Evolutionary conservation across 1,140 invertebrate genomes (phyloP), one percentile per base, ranked within the genome.

Genomic region (Dendrolimus kikuchii): DNA sequence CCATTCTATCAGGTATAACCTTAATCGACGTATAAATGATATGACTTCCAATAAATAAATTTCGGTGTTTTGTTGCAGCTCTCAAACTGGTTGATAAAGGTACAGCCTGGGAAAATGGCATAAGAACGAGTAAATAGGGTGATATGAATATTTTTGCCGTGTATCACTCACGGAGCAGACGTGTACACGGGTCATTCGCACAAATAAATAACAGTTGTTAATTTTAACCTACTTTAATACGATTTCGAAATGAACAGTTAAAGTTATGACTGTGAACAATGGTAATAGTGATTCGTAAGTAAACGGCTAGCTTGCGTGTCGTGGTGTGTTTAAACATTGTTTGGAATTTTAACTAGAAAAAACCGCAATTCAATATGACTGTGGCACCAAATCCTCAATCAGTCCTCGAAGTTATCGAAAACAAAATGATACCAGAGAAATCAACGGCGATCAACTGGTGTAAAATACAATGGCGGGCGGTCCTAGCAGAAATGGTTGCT

Each of bases 401-500:
- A 4, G 44, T 74, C 5, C 49, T 70, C 3, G 64, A 61, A 47
- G 65, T 68, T 6, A 48, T 65, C 9, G 58, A 66, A 38, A 58
- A 44, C 38, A 66, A 58, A 54, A 40, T 53, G 9, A 44, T 7
- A 9, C 8, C 44, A 38, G 50, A 53, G 38, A 46, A 44, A 7
- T 7, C 42, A 36, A 46, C 42, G 38, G 38, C 46, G 40, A 37
- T 10, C 8, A 23, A n/a, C 4, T 71, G 65, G 65, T 71, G 60
- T 10, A n/a, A 5, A 4, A 10, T 9, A 36, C 46, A 62, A 36
- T 70, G 60, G 67, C 63, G 42, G 55, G 62, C 66, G 9, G 61
- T 82, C 2, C 7, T 77, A 5, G 59, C 73, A 0, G 82, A 86
- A 45, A 69, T 79, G 40, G 41, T 82, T 37, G 68, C 82, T 1